These are phyloP conservation scores for Nibea albiflora DNA, from an alignment of 2,113 vertebrate genomes.

Conservation along the genomic window DNA sequence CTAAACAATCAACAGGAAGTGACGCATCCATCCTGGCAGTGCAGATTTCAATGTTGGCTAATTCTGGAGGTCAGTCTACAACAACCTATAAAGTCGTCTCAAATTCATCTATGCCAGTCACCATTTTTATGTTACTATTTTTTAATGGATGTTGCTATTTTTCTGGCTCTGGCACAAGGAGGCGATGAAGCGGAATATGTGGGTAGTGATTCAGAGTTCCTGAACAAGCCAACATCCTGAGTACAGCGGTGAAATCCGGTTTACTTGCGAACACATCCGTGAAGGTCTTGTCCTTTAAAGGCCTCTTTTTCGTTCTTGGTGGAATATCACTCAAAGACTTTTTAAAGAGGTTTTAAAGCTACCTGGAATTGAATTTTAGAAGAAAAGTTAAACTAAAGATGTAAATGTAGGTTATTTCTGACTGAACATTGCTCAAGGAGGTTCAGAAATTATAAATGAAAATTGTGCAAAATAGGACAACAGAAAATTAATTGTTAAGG, in stretches of 20 bases:
- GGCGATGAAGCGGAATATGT: background rate
- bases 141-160: background rate
- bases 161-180: background rate
- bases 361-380: background rate
- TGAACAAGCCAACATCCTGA: background rate
- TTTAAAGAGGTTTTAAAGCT: background rate
- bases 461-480: constrained; percentile 46
- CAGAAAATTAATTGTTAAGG: constrained; percentile 42
- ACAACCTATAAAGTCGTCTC: no score
- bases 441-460: constrained; percentile 27
- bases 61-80: no score
- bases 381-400: background rate
- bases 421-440: constrained; percentile 31
- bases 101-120: background rate
- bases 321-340: background rate
- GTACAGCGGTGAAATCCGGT: background rate
- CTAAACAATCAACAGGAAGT: no score
- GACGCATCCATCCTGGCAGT: no score
- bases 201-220: background rate
- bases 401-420: constrained; percentile 41
- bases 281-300: no score
- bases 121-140: background rate
- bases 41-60: no score
- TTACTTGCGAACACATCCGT: no score
- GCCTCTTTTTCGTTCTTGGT: background rate